These are phyloP conservation scores for Trichopoda pennipes DNA, from an alignment of 2,888 invertebrate genomes.

Conservation along the genomic window DNA sequence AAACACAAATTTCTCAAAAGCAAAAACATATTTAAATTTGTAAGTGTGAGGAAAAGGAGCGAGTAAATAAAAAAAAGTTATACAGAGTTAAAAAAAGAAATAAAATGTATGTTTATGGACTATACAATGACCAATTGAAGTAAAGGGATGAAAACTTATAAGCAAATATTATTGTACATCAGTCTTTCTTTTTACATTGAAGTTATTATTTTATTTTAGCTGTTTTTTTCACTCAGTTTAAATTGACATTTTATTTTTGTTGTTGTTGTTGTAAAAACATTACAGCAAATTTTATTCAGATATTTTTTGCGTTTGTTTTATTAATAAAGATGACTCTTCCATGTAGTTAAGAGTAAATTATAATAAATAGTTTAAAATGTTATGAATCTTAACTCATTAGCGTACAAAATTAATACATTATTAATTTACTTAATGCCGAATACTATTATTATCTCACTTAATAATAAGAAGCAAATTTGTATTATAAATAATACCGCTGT, in stretches of 20 bases:
- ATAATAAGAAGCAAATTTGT: too few species aligned
- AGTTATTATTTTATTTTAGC: conserved; percentile 28
- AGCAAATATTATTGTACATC: conserved; percentile 54
- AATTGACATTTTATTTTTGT: conserved; percentile 7
- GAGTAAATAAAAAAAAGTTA: conserved; percentile 24
- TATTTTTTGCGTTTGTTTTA: too few species aligned
- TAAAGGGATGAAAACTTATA: conserved; percentile 56
- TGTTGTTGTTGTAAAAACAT: background rate
- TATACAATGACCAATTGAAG: conserved; percentile 61
- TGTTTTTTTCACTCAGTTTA: too few species aligned
- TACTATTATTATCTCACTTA: too few species aligned
- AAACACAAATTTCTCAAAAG: background rate
- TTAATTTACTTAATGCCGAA: too few species aligned
- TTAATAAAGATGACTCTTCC: too few species aligned
- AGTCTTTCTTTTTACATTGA: conserved; percentile 19
- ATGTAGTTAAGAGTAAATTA: too few species aligned
- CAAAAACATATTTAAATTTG: conserved; percentile 24
- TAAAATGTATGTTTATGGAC: conserved; percentile 66
- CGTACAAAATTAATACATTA: too few species aligned
- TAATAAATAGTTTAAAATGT: too few species aligned
- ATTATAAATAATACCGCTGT: too few species aligned
- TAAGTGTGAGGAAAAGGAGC: conserved; percentile 28
- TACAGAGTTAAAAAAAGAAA: conserved; percentile 36
- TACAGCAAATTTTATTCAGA: too few species aligned
- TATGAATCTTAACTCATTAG: too few species aligned